phyloP scores from a whole-genome alignment of 2,797 vertebrate genomes.

The Sebastolobus altivelis region DNA sequence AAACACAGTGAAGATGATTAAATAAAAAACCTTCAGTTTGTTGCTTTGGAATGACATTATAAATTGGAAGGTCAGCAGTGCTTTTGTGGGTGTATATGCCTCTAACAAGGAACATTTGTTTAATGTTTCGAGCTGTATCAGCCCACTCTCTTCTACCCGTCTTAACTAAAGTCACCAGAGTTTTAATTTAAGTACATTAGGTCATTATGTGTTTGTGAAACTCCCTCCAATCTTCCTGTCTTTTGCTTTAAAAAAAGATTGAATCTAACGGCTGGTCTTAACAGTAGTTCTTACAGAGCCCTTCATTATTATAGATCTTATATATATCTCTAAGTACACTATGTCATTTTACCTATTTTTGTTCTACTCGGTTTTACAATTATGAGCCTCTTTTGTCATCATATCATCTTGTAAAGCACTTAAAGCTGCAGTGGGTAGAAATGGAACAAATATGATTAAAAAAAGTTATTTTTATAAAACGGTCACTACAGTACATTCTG shows the following conservation, averaged over 20 bases:
- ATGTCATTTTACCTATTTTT: constrained; percentile 9
- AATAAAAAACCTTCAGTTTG: constrained; percentile 9
- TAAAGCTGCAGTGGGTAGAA: not conserved
- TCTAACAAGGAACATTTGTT: not conserved
- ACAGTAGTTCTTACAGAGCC: not conserved
- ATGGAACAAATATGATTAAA: too few relatives aligned
- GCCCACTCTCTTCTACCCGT: constrained; percentile 5
- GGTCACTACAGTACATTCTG: too few relatives aligned
- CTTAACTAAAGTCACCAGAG: constrained; percentile 37
- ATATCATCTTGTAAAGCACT: not conserved
- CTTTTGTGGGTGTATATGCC: constrained; percentile 9
- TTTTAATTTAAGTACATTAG: constrained; percentile 41
- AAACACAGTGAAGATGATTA: constrained; percentile 11
- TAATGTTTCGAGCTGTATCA: constrained; percentile 17
- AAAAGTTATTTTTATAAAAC: too few relatives aligned
- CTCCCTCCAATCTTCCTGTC: not conserved
- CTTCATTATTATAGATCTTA: constrained; percentile 1
- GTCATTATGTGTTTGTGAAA: constrained; percentile 30
- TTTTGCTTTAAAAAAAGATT: constrained; percentile 8
- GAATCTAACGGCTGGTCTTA: constrained; percentile 15
- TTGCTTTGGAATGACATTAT: constrained; percentile 3
- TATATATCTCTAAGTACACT: not conserved
- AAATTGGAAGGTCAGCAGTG: constrained; percentile 12
- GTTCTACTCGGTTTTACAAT: constrained; percentile 1
- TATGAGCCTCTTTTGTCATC: constrained; percentile 16